Evolutionary conservation across 2,797 vertebrate species (phyloP), one percentile per base, ranked within the genome.

Genomic region (Astyanax mexicanus): DNA sequence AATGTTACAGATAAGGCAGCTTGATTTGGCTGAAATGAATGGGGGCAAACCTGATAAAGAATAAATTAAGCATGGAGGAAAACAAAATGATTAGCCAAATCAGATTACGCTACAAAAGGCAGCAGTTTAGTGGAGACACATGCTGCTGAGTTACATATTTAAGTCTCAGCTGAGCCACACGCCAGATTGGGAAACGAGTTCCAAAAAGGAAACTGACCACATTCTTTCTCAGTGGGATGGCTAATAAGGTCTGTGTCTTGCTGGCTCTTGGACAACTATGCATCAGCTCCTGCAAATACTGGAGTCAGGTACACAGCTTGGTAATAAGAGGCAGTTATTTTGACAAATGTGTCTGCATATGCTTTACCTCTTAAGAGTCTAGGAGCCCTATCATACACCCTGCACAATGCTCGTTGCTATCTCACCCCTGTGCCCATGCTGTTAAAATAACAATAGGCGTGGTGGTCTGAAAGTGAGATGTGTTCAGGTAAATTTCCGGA

Each of bases 211-310:
- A 37, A 25, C 21, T 29, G 40, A 1, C 52, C 29, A 27, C 42
- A 38, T 75, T 49, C 44, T 58, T 7, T 40, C 21, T 3, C 3
- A 6, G 52, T 27, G 25, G 19, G 54, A 69, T 27, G 35, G 21
- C 23, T 68, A 69, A 49, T 69, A 38, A 69, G 54, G 73, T 68
- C 40, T 54, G 55, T 60, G 17, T 51, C 32, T 32, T 51, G 10
- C 55, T 61, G 47, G 29, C 38, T 40, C 42, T 38, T 49, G 42
- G n/a, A 27, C 62, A 57, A 57, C 38, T 19, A 57, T 40, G n/a
- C 8, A 32, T 57, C 29, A 60, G 60, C 32, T 29, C 13, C 3
- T 42, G 74, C 54, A 49, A 40, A 58, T 49, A 64, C 15, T 27
- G 27, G n/a, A 44, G 27, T 74, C 38, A 35, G 32, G 62, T 40